Evolutionary conservation across 2,113 vertebrate genomes (phyloP).

Genomic region (Podarcis cretensis): DNA sequence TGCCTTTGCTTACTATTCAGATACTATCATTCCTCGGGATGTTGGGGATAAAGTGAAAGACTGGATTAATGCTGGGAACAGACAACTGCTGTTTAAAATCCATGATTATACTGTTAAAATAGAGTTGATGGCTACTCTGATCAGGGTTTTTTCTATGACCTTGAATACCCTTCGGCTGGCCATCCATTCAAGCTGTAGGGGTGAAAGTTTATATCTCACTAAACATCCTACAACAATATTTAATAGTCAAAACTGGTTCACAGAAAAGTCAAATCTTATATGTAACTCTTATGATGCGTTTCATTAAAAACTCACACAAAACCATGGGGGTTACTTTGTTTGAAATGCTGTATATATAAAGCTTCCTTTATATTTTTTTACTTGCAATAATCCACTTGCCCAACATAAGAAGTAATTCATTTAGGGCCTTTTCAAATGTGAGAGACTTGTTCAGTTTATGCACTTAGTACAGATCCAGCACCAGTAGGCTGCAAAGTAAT

Average conservation of each 20-base stretch:
- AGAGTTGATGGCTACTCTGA: background rate
- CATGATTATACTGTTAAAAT: background rate
- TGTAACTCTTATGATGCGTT: background rate
- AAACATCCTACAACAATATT: background rate
- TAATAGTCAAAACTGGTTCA: background rate
- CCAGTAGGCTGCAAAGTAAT: too few relatives aligned
- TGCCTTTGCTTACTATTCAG: background rate
- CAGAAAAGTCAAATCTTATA: background rate
- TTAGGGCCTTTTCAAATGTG: background rate
- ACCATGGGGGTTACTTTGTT: background rate
- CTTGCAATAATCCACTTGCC: background rate
- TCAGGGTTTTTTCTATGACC: background rate
- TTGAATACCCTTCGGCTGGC: background rate
- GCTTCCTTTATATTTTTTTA: background rate
- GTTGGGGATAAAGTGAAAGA: background rate
- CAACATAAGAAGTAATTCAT: background rate
- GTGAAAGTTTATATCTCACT: background rate
- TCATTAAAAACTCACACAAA: background rate
- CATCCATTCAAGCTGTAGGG: background rate
- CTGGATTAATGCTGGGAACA: constrained; percentile 3
- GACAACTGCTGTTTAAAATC: background rate
- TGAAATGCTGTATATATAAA: background rate
- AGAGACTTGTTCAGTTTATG: background rate
- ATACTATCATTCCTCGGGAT: background rate
- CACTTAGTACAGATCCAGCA: background rate